Percentiles rank a stretch among this genome's conserved stretches.
Evolutionary conservation across 2,888 invertebrate species (phyloP).

Genomic region (Dugesia japonica): DNA sequence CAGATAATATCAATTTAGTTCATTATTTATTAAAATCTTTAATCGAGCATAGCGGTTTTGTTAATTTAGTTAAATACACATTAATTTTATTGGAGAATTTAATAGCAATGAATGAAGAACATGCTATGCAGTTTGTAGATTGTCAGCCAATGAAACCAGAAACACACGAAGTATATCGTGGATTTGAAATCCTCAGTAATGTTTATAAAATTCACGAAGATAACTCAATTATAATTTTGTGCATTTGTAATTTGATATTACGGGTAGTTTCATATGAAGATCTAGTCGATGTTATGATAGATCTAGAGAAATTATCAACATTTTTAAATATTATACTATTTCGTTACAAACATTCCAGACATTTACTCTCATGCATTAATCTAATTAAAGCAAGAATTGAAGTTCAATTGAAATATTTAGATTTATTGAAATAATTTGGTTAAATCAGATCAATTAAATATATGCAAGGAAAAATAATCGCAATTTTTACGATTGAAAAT

Average conservation of each 20-base stretch:
- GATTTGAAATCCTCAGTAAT: background rate
- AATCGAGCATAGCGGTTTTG: background rate
- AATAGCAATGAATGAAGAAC: background rate
- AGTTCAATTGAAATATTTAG: background rate
- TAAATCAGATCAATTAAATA: background rate
- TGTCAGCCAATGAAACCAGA: background rate
- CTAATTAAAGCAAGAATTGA: background rate
- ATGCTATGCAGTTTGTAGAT: background rate
- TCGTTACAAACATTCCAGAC: background rate
- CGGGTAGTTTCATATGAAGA: slow-evolving; percentile 5
- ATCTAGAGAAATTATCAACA: background rate
- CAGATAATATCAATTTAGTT: slow-evolving; percentile 8
- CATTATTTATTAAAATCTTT: background rate
- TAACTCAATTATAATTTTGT: background rate
- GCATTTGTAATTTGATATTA: background rate
- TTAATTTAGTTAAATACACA: background rate
- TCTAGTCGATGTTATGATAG: background rate
- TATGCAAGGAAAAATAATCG: background rate
- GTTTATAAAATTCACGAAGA: background rate
- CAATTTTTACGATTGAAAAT: background rate
- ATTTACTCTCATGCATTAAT: background rate
- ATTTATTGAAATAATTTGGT: background rate
- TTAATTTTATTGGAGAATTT: background rate
- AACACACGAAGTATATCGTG: background rate
- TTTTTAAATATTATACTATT: background rate